Conservation (phyloP, 2,888 invertebrate species). For the Zaprionus lineosus region DNA sequence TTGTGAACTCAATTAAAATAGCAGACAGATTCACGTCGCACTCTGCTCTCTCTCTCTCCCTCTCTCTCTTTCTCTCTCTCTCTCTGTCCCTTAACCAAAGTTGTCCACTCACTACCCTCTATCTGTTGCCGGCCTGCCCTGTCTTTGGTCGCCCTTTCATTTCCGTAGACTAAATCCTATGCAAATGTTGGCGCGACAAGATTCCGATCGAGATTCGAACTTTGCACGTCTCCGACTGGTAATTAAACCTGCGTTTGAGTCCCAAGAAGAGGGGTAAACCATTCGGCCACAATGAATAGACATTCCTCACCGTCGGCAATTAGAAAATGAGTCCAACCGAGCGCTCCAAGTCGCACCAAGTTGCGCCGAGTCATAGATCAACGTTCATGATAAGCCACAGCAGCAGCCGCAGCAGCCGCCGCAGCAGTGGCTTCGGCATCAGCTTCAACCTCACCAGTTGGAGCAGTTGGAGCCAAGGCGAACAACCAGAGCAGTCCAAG, state of each 20-base stretch:
- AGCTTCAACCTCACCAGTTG: not conserved
- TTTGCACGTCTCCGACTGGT: constrained; percentile 48
- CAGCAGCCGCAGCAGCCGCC: constrained; percentile 5
- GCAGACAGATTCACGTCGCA: constrained; percentile 47
- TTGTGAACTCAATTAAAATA: constrained; percentile 77
- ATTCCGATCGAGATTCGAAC: constrained; percentile 54
- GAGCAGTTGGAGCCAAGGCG: not conserved
- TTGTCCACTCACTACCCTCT: too few relatives aligned
- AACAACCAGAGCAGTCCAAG: too few relatives aligned
- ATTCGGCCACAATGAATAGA: constrained; percentile 59
- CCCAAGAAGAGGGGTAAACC: not conserved
- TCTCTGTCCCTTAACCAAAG: not conserved
- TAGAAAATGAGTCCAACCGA: constrained; percentile 74
- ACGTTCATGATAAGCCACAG: constrained; percentile 68
- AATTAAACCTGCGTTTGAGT: constrained; percentile 63
- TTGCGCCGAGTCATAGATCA: constrained; percentile 72
- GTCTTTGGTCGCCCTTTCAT: too few relatives aligned
- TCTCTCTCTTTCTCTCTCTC: not conserved
- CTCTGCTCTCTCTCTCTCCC: too few relatives aligned
- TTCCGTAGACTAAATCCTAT: constrained; percentile 36
- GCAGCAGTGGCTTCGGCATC: not conserved
- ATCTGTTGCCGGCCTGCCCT: too few relatives aligned
- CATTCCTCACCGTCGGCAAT: constrained; percentile 74
- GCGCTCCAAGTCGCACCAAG: constrained; percentile 62
- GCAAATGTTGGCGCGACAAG: constrained; percentile 50